Conservation (phyloP, 2,113 vertebrate genomes). For the Tichodroma muraria region DNA sequence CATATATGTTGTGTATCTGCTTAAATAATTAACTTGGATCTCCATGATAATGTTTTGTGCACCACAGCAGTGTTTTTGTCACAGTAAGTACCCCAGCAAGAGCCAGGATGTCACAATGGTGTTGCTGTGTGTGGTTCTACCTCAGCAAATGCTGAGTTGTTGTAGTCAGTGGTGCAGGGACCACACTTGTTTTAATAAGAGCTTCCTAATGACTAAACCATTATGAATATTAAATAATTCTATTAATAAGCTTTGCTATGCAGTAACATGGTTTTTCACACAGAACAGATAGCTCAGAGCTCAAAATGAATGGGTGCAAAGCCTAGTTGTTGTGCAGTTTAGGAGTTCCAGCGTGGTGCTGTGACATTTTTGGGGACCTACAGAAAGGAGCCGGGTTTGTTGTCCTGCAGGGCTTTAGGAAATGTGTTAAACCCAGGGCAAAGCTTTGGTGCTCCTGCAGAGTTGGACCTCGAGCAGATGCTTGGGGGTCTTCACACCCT, state of each 20-base stretch:
- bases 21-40: neutral
- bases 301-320: neutral
- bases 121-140: neutral
- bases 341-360: neutral
- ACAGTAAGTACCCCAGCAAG: neutral
- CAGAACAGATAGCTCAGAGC: neutral
- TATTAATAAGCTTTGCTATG: neutral
- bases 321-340: neutral
- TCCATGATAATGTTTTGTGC: neutral
- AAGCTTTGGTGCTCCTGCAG: neutral
- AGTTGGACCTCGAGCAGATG: neutral
- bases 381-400: neutral
- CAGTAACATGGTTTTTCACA: neutral
- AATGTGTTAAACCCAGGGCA: neutral
- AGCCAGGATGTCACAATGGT: neutral
- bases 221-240: constrained; percentile 19
- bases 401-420: neutral
- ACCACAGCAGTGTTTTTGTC: neutral
- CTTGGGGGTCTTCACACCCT: neutral
- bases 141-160: neutral
- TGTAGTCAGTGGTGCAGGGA: neutral
- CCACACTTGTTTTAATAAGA: neutral
- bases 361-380: fast-evolving
- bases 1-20: fast-evolving
- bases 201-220: constrained; percentile 2